Conservation (phyloP, 2,888 invertebrate species). For the Omphaloscelis lunosa region DNA sequence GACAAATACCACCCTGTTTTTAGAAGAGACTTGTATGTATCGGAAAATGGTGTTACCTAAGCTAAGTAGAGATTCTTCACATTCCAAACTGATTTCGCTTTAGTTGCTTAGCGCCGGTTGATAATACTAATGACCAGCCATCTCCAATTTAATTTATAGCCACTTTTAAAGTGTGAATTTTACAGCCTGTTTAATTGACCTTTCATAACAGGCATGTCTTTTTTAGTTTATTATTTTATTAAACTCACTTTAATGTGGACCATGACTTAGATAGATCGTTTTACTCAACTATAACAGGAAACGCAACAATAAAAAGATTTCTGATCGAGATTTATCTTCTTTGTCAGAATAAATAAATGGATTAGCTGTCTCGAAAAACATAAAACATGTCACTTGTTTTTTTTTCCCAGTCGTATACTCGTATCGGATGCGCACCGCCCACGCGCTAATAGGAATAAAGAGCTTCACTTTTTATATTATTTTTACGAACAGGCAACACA, state of each 20-base stretch:
- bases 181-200: conserved; percentile 28
- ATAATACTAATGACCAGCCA: conserved; percentile 9
- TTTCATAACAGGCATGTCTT: conserved; percentile 3
- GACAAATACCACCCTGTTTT: too few relatives aligned
- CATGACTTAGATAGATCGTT: conserved; percentile 44
- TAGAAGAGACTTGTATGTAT: background rate
- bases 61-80: conserved; percentile 1
- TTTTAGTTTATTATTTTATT: conserved; percentile 30
- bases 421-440: conserved; percentile 55
- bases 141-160: conserved; percentile 15
- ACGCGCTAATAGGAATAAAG: conserved; percentile 61
- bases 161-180: conserved; percentile 37
- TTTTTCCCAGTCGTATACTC: conserved; percentile 46
- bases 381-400: conserved; percentile 56
- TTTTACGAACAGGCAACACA: conserved; percentile 52
- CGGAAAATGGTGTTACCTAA: background rate
- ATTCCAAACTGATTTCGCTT: conserved; percentile 12
- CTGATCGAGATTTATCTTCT: conserved; percentile 63
- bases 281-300: conserved; percentile 52
- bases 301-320: conserved; percentile 47
- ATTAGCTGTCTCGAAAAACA: conserved; percentile 59
- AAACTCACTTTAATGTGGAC: conserved; percentile 38
- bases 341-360: conserved; percentile 68
- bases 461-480: conserved; percentile 51
- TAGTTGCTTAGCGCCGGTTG: background rate